A percentile compares a stretch with the other conserved stretches of the same genome.
These are phyloP conservation scores for Pseudococcus jackbeardsleyi DNA, from an alignment of 2,888 invertebrate species.

Conservation along the genomic window DNA sequence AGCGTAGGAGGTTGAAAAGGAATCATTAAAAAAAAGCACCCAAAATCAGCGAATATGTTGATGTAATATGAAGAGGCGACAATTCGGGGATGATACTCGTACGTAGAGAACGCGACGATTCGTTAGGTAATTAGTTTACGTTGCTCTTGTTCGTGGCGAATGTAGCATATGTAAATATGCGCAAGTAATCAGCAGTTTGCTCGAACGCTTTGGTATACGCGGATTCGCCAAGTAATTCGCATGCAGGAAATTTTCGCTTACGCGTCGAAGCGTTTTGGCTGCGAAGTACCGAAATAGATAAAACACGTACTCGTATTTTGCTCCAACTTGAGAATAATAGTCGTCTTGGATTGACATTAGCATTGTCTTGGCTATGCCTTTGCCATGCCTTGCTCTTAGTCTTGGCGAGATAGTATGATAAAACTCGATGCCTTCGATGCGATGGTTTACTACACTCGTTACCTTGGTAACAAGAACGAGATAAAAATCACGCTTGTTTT, in stretches of 20 bases:
- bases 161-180: background rate
- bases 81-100: background rate
- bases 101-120: background rate
- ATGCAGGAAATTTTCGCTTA: slow-evolving; percentile 22
- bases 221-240: background rate
- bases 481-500: slow-evolving; percentile 41
- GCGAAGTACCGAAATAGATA: slow-evolving; percentile 32
- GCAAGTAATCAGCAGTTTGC: slow-evolving; percentile 4
- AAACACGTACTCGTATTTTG: slow-evolving; percentile 39
- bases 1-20: background rate
- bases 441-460: slow-evolving; percentile 16
- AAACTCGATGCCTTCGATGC: background rate
- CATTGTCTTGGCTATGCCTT: background rate
- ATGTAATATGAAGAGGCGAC: background rate
- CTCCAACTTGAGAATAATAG: background rate
- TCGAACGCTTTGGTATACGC: slow-evolving; percentile 6
- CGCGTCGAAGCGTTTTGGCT: background rate
- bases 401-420: slow-evolving; percentile 31
- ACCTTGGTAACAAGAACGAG: slow-evolving; percentile 30
- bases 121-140: background rate
- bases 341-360: slow-evolving; percentile 47
- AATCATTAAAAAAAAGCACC: background rate
- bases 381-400: background rate
- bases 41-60: background rate
- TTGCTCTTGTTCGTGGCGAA: background rate